phyloP scores from a whole-genome alignment of 1,140 invertebrate genomes.

The Carposina sasakii region DNA sequence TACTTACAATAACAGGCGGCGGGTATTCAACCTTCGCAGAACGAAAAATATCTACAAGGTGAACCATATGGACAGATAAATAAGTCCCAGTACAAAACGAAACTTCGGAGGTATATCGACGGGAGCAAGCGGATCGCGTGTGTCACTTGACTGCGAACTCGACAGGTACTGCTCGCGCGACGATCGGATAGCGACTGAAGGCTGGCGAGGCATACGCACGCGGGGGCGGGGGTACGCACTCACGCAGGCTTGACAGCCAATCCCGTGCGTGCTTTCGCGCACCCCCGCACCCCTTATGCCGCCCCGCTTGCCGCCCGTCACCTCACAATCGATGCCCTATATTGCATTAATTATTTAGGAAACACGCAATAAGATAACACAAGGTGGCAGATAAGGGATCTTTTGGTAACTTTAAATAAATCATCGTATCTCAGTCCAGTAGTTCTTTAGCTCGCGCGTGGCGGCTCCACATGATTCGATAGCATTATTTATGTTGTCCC shows the following conservation, averaged over 20 bases:
- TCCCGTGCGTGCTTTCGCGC: slow-evolving; percentile 69
- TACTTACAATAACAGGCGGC: slow-evolving; percentile 73
- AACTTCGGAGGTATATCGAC: slow-evolving; percentile 39
- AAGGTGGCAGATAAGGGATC: slow-evolving; percentile 68
- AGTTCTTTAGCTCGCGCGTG: not conserved
- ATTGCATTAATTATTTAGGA: slow-evolving; percentile 73
- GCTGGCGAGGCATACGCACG: slow-evolving; percentile 58
- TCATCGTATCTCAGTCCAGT: slow-evolving; percentile 40
- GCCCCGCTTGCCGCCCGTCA: slow-evolving; percentile 56
- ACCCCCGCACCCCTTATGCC: slow-evolving; percentile 53
- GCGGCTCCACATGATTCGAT: slow-evolving; percentile 20
- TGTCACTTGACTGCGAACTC: slow-evolving; percentile 27
- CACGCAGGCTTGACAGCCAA: slow-evolving; percentile 67
- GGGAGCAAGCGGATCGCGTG: slow-evolving; percentile 26
- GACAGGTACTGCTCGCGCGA: slow-evolving; percentile 37
- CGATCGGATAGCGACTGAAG: slow-evolving; percentile 54
- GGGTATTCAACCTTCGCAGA: slow-evolving; percentile 72
- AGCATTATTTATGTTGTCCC: slow-evolving; percentile 44
- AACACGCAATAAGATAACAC: slow-evolving; percentile 73
- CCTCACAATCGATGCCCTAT: slow-evolving; percentile 73
- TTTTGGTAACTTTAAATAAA: slow-evolving; percentile 59
- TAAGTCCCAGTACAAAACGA: slow-evolving; percentile 50
- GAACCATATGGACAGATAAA: slow-evolving; percentile 73
- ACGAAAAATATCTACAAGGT: slow-evolving; percentile 73
- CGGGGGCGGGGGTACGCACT: slow-evolving; percentile 61